phyloP scores from a whole-genome alignment of 1,140 invertebrate species.

The Listronotus oregonensis region DNA sequence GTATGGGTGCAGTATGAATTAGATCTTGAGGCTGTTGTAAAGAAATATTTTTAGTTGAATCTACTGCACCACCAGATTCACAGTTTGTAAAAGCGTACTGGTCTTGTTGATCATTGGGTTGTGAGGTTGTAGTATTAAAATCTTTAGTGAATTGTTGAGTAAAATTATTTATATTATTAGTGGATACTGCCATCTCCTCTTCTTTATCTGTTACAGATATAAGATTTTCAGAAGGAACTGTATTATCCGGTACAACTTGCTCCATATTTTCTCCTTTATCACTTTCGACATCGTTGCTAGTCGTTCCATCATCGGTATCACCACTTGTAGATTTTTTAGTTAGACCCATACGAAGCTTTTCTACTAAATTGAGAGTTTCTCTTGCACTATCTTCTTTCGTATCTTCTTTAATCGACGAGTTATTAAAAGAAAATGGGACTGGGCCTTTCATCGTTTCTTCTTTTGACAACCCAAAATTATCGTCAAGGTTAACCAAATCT shows the following conservation, averaged over 20 bases:
- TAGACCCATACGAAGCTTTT: slow-evolving; percentile 73
- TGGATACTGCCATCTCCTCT: neutral
- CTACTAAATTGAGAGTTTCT: slow-evolving; percentile 78
- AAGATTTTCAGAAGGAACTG: neutral
- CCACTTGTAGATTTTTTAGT: slow-evolving; percentile 64
- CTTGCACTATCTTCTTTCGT: slow-evolving; percentile 76
- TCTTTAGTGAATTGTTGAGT: slow-evolving; percentile 9
- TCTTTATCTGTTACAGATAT: slow-evolving; percentile 2
- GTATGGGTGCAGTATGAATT: slow-evolving; percentile 54
- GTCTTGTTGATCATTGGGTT: neutral
- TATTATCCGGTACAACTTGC: slow-evolving; percentile 47
- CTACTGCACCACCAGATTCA: neutral
- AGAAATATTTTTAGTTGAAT: slow-evolving; percentile 41
- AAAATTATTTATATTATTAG: slow-evolving; percentile 3
- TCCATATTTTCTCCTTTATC: slow-evolving; percentile 43
- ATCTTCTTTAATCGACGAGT: slow-evolving; percentile 73
- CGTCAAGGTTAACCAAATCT: slow-evolving; percentile 70
- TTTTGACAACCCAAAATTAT: slow-evolving; percentile 66
- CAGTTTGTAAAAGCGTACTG: neutral
- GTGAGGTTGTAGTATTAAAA: neutral
- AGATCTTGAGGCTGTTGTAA: slow-evolving; percentile 44
- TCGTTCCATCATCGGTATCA: slow-evolving; percentile 51
- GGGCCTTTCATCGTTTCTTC: slow-evolving; percentile 64
- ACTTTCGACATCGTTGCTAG: slow-evolving; percentile 30
- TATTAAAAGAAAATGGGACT: slow-evolving; percentile 68